These are phyloP conservation scores for Mus caroli DNA, from an alignment of 2,797 vertebrate genomes.

Conservation along the genomic window DNA sequence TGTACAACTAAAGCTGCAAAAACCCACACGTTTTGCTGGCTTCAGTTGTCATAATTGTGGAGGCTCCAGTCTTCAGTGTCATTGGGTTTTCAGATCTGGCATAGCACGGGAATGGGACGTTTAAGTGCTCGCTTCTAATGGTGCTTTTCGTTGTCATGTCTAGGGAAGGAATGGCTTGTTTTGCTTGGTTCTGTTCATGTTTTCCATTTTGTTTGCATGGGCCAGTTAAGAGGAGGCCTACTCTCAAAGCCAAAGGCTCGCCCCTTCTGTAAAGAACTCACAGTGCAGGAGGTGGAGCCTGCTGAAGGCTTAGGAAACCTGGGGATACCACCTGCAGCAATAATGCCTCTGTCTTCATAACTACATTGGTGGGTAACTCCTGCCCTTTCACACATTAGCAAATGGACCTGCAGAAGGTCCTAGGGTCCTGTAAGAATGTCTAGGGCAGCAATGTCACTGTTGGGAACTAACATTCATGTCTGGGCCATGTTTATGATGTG, in stretches of 20 bases:
- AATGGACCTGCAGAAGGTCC: background rate
- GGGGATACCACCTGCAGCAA: background rate
- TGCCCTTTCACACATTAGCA: background rate
- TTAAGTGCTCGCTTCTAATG: background rate
- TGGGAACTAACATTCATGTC: background rate
- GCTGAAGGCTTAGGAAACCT: background rate
- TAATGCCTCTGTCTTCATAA: background rate
- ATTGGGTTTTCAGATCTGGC: background rate
- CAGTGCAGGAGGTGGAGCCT: accelerated
- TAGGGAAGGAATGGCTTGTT: background rate
- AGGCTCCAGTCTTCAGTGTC: background rate
- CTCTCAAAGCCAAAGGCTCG: too few relatives aligned
- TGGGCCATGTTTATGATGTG: background rate
- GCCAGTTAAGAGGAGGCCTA: background rate
- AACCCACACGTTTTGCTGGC: background rate
- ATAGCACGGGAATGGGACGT: accelerated
- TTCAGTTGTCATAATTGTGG: background rate
- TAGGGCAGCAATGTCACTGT: background rate
- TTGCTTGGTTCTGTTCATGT: background rate
- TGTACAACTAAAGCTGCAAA: background rate
- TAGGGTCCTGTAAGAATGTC: background rate
- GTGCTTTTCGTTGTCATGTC: background rate
- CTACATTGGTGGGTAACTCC: too few relatives aligned
- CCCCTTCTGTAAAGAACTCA: background rate
- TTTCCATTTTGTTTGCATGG: background rate